phyloP scores from a whole-genome alignment of 1,140 invertebrate genomes.

The Lepidurus couesii region DNA sequence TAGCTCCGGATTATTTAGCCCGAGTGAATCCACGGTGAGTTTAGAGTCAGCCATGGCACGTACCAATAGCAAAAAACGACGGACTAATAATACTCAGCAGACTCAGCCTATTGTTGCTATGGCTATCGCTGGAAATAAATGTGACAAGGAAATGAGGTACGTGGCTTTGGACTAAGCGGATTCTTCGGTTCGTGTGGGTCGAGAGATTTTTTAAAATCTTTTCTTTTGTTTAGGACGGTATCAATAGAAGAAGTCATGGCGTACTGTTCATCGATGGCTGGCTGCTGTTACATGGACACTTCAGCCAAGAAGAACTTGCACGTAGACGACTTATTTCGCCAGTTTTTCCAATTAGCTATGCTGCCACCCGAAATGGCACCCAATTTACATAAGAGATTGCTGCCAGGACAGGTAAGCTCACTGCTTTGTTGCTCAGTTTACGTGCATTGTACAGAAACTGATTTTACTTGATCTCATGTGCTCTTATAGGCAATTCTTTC shows the following conservation, averaged over 20 bases:
- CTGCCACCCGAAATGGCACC: slow-evolving; percentile 82
- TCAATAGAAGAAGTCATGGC: slow-evolving; percentile 61
- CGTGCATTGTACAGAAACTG: not conserved
- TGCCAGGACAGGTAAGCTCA: slow-evolving; percentile 26
- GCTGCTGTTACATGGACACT: slow-evolving; percentile 71
- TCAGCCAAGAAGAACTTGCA: slow-evolving; percentile 71
- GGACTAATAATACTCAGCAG: slow-evolving; percentile 52
- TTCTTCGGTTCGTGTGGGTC: no score
- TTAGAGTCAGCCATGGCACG: slow-evolving; percentile 17
- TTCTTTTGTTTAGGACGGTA: slow-evolving; percentile 53
- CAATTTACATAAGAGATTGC: slow-evolving; percentile 60
- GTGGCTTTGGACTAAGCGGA: slow-evolving; percentile 25
- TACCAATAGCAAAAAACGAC: slow-evolving; percentile 49
- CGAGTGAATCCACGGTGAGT: slow-evolving; percentile 30
- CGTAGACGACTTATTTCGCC: slow-evolving; percentile 73
- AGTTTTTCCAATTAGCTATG: slow-evolving; percentile 70
- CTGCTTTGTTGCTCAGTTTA: not conserved
- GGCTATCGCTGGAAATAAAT: slow-evolving; percentile 77
- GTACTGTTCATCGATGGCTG: slow-evolving; percentile 63
- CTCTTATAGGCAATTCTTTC: slow-evolving; percentile 1
- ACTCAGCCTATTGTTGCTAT: slow-evolving; percentile 62
- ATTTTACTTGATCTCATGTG: not conserved
- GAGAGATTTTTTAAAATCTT: not conserved
- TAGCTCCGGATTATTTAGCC: slow-evolving; percentile 42
- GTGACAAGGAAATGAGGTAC: slow-evolving; percentile 65